Base-by-base conservation (phyloP, 2,888 invertebrate genomes). In the Diadegma fenestrale region DNA sequence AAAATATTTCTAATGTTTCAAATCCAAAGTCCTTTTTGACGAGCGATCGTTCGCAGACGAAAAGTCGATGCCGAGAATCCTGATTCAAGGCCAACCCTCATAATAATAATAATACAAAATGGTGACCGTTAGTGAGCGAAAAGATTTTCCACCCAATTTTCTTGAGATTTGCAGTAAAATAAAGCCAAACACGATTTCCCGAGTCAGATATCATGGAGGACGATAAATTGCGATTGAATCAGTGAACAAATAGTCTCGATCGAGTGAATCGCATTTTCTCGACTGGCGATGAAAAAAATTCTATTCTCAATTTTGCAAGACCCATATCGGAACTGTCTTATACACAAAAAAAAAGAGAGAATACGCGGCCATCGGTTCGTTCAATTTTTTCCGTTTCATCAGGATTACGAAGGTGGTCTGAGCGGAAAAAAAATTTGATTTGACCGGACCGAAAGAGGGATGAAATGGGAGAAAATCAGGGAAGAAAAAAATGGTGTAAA, bases 401-500 rank as follows among this genome's bases (percentile, higher is more conserved):
- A 10, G 43, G 45, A 69, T 48, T 48, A 48, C 30, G 68, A 37
- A 43, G 41, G 43, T 22, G 22, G 43, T 14, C 8, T 43, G 4
- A 19, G 3, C 12, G 12, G 43, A 64, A 64, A 26, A 41, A 41
- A 43, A 68, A 68, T 68, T 37, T 2, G 71, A 71, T 26, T 33
- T 33, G n/a, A 19, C 51, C 51, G 10, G 17, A 17, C 33, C 30
- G 48, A 45, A 10, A n/a, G 43, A 63, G 73, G 14, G 22, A 41
- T 22, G 43, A 14, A 66, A n/a, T 17, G 1, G 19, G 61, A 54
- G 51, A 22, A 73, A 68, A 48, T 4, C 2, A 41, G 45, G 19
- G n/a, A 14, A 22, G 54, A 64, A 48, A 41, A 68, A 76, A 66
- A 68, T 68, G 30, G 51, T 2, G 73, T 30, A 69, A 77, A 80